Conservation (phyloP, 2,888 invertebrate species). For the Pristionchus maxplancki region DNA sequence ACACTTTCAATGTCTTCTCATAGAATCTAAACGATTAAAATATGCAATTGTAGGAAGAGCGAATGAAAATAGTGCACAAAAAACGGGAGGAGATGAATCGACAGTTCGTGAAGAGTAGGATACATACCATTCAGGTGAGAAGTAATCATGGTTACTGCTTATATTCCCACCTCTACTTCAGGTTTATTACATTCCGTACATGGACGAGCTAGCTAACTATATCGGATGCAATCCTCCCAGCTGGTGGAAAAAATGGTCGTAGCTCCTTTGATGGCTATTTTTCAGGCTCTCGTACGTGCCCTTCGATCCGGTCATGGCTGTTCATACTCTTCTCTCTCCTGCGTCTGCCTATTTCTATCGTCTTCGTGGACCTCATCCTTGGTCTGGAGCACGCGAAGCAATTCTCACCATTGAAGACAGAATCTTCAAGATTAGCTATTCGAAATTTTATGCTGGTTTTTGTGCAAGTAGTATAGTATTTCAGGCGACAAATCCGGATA, state of each 20-base stretch:
- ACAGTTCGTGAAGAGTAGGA: slow-evolving; percentile 7
- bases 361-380: slow-evolving; percentile 65
- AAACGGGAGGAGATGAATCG: not conserved
- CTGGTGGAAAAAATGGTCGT: not conserved
- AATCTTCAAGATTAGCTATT: slow-evolving; percentile 52
- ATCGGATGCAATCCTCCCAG: slow-evolving; percentile 72
- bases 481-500: not conserved
- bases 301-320: slow-evolving; percentile 23
- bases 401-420: slow-evolving; percentile 63
- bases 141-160: not conserved
- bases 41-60: not conserved
- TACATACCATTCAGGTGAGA: not conserved
- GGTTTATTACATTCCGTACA: slow-evolving; percentile 78
- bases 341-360: slow-evolving; percentile 66
- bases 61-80: not conserved
- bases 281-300: not conserved
- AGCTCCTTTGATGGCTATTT: too few relatives aligned
- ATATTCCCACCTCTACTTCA: slow-evolving; percentile 57
- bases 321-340: slow-evolving; percentile 58
- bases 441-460: not conserved
- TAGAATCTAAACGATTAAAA: too few relatives aligned
- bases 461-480: too few relatives aligned
- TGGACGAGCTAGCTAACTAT: slow-evolving; percentile 79
- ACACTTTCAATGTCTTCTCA: too few relatives aligned
- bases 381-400: slow-evolving; percentile 69